phyloP scores from a whole-genome alignment of 2,888 invertebrate species.

The Baronia brevicornis region DNA sequence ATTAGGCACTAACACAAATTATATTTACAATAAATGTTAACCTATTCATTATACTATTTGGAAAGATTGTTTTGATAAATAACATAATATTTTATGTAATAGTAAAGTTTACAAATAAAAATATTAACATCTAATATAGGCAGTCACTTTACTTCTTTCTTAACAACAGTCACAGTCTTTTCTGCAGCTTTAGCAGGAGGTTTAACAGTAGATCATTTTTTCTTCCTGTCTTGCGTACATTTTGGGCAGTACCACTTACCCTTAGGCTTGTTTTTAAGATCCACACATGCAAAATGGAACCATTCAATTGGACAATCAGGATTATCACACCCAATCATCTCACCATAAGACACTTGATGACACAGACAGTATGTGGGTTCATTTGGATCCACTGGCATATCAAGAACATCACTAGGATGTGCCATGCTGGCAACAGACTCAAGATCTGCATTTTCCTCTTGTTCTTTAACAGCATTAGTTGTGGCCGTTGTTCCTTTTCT shows the following conservation, averaged over 20 bases:
- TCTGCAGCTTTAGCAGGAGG: slow-evolving; percentile 45
- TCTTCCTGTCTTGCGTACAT: slow-evolving; percentile 87
- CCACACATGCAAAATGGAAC: slow-evolving; percentile 97
- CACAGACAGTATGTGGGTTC: slow-evolving; percentile 99
- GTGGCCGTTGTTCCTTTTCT: slow-evolving; percentile 54
- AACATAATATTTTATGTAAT: slow-evolving; percentile 20
- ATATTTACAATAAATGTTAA: too few species aligned
- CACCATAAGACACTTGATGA: slow-evolving; percentile 97
- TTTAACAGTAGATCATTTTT: slow-evolving; percentile 78
- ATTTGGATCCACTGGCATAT: slow-evolving; percentile 97
- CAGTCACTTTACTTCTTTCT: slow-evolving; percentile 51
- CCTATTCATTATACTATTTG: too few species aligned
- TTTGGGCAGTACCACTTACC: slow-evolving; percentile 98
- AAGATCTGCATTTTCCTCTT: slow-evolving; percentile 64
- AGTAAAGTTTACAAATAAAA: too few species aligned
- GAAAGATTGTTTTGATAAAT: slow-evolving; percentile 19
- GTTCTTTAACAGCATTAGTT: slow-evolving; percentile 52
- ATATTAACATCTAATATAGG: slow-evolving; percentile 12
- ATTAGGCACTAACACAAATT: too few species aligned
- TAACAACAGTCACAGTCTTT: slow-evolving; percentile 53
- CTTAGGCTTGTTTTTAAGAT: slow-evolving; percentile 92
- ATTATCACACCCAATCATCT: slow-evolving; percentile 98
- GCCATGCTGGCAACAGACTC: slow-evolving; percentile 76
- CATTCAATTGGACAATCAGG: slow-evolving; percentile 92
- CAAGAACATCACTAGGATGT: slow-evolving; percentile 92